These are phyloP conservation scores for Siphamia tubifer DNA, from an alignment of 2,113 vertebrate genomes.

Conservation along the genomic window DNA sequence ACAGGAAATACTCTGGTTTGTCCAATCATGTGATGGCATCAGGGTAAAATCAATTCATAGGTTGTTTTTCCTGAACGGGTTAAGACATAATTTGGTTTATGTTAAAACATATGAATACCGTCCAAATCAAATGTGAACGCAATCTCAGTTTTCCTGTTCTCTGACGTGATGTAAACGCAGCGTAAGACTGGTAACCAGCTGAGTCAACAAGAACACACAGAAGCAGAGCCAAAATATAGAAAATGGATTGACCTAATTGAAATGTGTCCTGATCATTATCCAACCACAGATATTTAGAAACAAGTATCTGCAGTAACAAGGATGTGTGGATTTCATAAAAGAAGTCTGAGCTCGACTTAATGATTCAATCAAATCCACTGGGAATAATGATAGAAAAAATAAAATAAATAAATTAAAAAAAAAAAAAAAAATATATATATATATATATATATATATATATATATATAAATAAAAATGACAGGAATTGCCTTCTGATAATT, in stretches of 20 bases:
- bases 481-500: background rate
- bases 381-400: background rate
- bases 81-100: background rate
- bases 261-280: conserved; percentile 3
- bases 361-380: background rate
- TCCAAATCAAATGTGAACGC: conserved; percentile 35
- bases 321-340: background rate
- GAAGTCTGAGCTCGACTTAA: background rate
- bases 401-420: no score
- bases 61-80: background rate
- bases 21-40: background rate
- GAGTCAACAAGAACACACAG: conserved; percentile 20
- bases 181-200: conserved; percentile 30
- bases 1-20: background rate
- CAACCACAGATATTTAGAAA: conserved; percentile 17
- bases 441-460: no score
- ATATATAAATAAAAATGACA: background rate
- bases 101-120: background rate
- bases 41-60: background rate
- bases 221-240: background rate
- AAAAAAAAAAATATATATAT: no score
- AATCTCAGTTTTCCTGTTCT: conserved; percentile 19
- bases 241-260: background rate
- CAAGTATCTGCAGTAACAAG: conserved; percentile 9
- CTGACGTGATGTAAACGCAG: background rate